Conservation (phyloP, 2,797 vertebrate species). For the Pipistrellus kuhlii region DNA sequence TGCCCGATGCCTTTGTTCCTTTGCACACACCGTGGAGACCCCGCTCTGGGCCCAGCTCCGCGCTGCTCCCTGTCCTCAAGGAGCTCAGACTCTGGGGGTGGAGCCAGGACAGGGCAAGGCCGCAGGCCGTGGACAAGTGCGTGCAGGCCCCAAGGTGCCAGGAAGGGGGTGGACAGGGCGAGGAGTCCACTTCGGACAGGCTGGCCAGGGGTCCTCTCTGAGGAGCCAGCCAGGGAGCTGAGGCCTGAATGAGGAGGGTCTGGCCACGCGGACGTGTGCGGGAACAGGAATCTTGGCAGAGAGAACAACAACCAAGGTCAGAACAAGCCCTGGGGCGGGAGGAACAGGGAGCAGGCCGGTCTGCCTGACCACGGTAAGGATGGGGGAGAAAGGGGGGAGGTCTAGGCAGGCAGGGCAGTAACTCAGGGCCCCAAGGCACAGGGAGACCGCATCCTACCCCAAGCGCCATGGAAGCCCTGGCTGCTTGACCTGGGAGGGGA, state of each 20-base stretch:
- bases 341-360: background rate
- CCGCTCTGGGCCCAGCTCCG: accelerated
- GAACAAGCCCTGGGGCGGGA: background rate
- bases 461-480: background rate
- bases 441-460: background rate
- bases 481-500: background rate
- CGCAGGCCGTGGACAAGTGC: background rate
- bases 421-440: background rate
- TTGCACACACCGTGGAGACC: background rate
- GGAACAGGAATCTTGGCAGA: background rate
- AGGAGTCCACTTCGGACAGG: background rate
- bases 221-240: background rate
- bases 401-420: background rate
- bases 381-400: background rate
- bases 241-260: background rate
- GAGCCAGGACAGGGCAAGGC: background rate
- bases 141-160: too few species aligned
- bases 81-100: background rate
- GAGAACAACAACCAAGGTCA: background rate
- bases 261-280: accelerated
- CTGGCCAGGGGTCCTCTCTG: background rate
- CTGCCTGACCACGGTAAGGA: background rate
- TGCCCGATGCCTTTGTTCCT: accelerated
- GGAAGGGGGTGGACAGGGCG: background rate
- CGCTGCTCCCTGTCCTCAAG: accelerated